Evolutionary conservation across 2,888 invertebrate species (phyloP), one percentile per base, ranked within the genome.

Genomic region (Aphodius sticticus): DNA sequence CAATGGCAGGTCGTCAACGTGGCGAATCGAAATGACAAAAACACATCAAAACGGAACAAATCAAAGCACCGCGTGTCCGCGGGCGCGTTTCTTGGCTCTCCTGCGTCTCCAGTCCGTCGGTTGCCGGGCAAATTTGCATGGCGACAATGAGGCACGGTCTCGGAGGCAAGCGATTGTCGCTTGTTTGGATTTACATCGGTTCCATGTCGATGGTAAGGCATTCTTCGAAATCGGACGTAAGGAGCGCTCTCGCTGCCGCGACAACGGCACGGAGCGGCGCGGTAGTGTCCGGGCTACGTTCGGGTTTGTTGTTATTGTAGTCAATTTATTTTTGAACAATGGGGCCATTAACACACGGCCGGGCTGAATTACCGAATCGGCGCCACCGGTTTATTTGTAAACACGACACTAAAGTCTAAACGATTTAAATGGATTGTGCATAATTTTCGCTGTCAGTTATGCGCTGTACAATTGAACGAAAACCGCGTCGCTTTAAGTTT

Each of bases 291-390:
- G 53, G 53, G 6, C 53, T 5, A 1, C 53, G 53, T 53, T 12
- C 53, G 9, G 53, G 53, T 9, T 53, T 53, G 53, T 53, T 53
- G 53, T 53, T 80, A 80, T 78, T 78, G 78, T 78, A 75, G 75
- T 81, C 79, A 78, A 80, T 81, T 81, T 78, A 78, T 80, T 79
- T 81, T 81, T 81, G 77, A 81, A 81, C 78, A 81, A 78, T 75
- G 78, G 53, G 53, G 79, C 78, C 78, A 76, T 78, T 79, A 77
- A 79, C 75, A 76, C 75, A 38, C 79, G 26, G 74, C 74, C 37
- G 69, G 77, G 69, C 72, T 78, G 78, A 78, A 81, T 81, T 81
- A 77, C 80, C 72, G 77, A 81, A 78, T 78, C 72, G 80, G 78
- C 80, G 80, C 80, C 80, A 81, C 77, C 69, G 78, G 69, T 74